These are phyloP conservation scores for Resseliella maxima DNA, from an alignment of 2,888 invertebrate species.

Conservation along the genomic window DNA sequence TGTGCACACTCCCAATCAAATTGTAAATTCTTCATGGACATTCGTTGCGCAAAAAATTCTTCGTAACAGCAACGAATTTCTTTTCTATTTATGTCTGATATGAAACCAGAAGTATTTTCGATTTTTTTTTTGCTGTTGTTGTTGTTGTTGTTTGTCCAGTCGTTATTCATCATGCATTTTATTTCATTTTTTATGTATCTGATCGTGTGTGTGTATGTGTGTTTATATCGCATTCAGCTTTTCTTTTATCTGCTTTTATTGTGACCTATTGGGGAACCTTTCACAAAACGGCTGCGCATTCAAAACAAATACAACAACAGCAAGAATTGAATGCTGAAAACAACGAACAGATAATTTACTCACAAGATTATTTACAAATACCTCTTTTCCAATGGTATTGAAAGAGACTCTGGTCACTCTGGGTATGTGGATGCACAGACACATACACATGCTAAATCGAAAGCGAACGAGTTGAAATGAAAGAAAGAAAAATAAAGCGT, in stretches of 20 bases:
- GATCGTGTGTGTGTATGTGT: neutral
- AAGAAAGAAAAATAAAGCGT: neutral
- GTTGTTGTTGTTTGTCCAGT: too few relatives aligned
- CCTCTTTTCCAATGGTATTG: too few relatives aligned
- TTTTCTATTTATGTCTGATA: neutral
- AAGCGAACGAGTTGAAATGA: slow-evolving; percentile 10
- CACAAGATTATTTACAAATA: neutral
- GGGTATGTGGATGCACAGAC: neutral
- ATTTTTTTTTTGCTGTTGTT: neutral
- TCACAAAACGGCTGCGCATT: slow-evolving; percentile 1
- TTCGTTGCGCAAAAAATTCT: neutral
- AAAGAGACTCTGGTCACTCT: neutral
- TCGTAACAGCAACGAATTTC: too few relatives aligned
- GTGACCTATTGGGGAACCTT: slow-evolving; percentile 31
- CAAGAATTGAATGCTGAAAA: neutral
- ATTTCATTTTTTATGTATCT: neutral
- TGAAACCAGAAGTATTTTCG: slow-evolving; percentile 16
- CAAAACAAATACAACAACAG: neutral
- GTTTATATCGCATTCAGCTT: neutral
- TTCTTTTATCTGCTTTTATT: slow-evolving; percentile 1
- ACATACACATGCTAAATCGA: neutral
- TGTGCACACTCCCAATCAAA: neutral
- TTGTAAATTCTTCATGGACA: neutral
- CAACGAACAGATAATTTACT: neutral
- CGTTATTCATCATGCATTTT: slow-evolving; percentile 15